These are phyloP conservation scores for Trissonchulus sp. DNA, from an alignment of 2,888 invertebrate genomes.

Conservation along the genomic window DNA sequence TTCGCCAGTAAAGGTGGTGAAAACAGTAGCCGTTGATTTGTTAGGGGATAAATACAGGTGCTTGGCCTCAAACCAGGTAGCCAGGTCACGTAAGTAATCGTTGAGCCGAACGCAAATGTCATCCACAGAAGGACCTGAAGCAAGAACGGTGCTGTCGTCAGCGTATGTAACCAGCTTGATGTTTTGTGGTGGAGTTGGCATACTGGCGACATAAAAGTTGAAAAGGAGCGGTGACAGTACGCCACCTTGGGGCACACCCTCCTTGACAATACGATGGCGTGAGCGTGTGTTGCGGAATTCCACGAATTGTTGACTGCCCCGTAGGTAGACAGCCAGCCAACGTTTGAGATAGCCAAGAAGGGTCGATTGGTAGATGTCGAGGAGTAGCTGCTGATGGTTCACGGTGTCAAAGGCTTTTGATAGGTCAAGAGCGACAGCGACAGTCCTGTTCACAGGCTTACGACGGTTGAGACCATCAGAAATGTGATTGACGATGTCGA, in stretches of 20 bases:
- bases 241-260: constrained; percentile 16
- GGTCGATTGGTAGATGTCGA: not conserved
- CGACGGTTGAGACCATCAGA: not conserved
- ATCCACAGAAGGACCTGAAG: constrained; percentile 2
- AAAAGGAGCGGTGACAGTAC: constrained; percentile 6
- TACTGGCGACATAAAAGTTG: not conserved
- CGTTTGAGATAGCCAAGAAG: constrained; percentile 1
- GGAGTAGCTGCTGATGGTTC: not conserved
- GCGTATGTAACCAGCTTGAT: constrained; percentile 21
- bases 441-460: constrained; percentile 8
- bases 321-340: not conserved
- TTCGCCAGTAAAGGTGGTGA: constrained; percentile 13
- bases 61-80: not conserved
- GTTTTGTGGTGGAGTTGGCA: not conserved
- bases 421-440: constrained; percentile 16
- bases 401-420: not conserved
- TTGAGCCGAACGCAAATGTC: not conserved
- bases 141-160: not conserved
- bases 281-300: constrained; percentile 10
- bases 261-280: not conserved
- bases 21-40: not conserved
- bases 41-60: not conserved
- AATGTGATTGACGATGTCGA: constrained; percentile 8
- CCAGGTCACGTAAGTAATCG: not conserved
- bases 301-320: constrained; percentile 13